Base-by-base conservation (phyloP, 2,797 vertebrate genomes). In the Cichlasoma orientale region DNA sequence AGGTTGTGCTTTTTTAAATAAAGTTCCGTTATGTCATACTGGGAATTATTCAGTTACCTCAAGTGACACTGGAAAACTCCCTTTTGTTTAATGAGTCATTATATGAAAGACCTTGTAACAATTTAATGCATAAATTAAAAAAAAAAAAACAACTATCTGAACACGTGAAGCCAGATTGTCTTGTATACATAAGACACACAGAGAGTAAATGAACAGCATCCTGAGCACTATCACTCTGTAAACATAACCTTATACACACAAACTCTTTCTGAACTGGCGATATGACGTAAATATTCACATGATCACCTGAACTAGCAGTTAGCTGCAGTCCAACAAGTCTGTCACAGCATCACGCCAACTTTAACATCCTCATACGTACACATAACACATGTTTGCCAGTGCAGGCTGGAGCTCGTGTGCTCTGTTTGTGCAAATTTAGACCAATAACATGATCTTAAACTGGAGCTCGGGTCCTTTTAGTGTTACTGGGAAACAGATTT, bases 351-450 rank as follows among this genome's bases (percentile, higher is more conserved):
- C n/a, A 14, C 36, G 1, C 33, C 16, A 12, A 27, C 66, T 29
- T 13, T 8, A 11, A 4, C 57, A 33, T 16, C 9, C 53, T 19
- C 3, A 4, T 66, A 66, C 0, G 23, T 47, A 11, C n/a, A 33
- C 2, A 63, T 18, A 27, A 72, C 38, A 12, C 14, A 14, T 50
- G 78, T 80, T 80, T 79, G 13, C 44, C 25, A 23, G 9, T 5
- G 68, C 44, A 19, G 41, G 11, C 63, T 33, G 41, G 31, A 16
- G 5, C 74, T 74, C 89, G 77, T 84, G 72, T 29, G 77, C 41
- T 12, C 54, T 3, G 13, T 55, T 70, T 87, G 75, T 41, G 70
- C 10, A 85, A 77, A 73, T 50, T 31, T 73, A 33, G 69, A 88
- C 76, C 82, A 86, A 72, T 70, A 31, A 68, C 19, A 47, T 78